Conservation (phyloP, 2,797 vertebrate genomes). For the Vireo griseus region DNA sequence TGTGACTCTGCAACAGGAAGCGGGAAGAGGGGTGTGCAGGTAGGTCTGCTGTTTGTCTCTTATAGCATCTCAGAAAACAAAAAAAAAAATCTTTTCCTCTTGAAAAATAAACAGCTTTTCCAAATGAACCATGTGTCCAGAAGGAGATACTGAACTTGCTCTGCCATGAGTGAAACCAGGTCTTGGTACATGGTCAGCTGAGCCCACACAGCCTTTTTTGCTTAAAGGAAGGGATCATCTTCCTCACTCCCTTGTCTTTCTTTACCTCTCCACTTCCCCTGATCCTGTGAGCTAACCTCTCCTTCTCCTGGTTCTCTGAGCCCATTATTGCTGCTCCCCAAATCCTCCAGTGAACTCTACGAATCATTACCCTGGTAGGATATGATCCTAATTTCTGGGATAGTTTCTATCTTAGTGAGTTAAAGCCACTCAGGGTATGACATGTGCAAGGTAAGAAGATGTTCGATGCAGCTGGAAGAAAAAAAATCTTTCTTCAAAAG, state of each 20-base stretch:
- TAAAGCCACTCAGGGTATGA: neutral
- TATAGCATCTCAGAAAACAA: neutral
- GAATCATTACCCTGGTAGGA: neutral
- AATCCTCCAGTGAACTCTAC: neutral
- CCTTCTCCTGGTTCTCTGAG: neutral
- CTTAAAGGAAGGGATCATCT: neutral
- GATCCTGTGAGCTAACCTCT: neutral
- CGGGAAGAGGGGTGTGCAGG: neutral
- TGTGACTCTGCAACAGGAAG: neutral
- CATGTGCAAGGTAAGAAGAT: neutral
- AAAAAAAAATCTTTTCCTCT: neutral
- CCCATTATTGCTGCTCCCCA: neutral
- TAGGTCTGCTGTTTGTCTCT: neutral
- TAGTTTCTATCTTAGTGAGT: neutral
- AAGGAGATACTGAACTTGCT: neutral
- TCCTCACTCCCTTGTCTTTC: neutral
- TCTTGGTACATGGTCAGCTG: neutral
- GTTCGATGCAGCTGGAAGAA: neutral
- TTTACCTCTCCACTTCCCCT: neutral
- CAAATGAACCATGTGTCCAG: neutral
- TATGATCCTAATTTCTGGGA: neutral
- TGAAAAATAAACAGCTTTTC: neutral
- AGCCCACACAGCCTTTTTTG: neutral
- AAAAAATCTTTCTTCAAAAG: neutral
- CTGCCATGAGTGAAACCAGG: neutral